phyloP scores from a whole-genome alignment of 1,140 invertebrate species.

The Lamellibrachia luymesi region DNA sequence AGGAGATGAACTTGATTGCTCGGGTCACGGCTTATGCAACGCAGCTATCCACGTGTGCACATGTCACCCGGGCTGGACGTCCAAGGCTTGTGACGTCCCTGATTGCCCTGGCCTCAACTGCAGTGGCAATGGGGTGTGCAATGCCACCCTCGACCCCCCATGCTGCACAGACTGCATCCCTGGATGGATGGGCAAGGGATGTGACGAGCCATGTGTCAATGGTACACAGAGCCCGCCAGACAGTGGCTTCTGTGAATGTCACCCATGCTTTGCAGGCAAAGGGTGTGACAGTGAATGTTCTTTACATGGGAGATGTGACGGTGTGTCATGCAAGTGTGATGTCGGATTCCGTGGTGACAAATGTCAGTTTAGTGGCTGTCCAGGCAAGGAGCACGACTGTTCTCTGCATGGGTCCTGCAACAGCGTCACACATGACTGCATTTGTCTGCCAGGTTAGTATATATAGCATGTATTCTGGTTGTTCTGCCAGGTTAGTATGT shows the following conservation, averaged over 20 bases:
- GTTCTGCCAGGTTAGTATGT: constrained; percentile 20
- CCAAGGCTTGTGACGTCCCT: constrained; percentile 33
- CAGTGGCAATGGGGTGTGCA: constrained; percentile 12
- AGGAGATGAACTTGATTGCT: constrained; percentile 37
- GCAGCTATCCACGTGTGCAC: constrained; percentile 39
- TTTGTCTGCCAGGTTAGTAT: constrained; percentile 31
- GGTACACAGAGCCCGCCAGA: constrained; percentile 37
- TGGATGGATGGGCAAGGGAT: constrained; percentile 42
- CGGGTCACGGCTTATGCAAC: constrained; percentile 43
- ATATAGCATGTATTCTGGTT: too few species aligned
- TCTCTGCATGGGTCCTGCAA: constrained; percentile 37
- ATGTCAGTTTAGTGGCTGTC: constrained; percentile 39
- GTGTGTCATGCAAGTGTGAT: constrained; percentile 30
- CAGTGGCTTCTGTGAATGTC: constrained; percentile 36
- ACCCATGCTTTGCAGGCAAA: constrained; percentile 39
- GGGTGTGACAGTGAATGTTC: constrained; percentile 30
- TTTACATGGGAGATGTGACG: constrained; percentile 14
- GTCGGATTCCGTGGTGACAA: constrained; percentile 36
- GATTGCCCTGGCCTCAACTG: constrained; percentile 41
- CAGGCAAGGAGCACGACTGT: constrained; percentile 34
- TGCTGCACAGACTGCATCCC: constrained; percentile 35
- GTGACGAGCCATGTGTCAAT: constrained; percentile 42
- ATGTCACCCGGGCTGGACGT: constrained; percentile 43
- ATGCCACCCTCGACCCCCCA: constrained; percentile 24
- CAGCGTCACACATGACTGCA: constrained; percentile 32